Evolutionary conservation across 92 coral and sea anemone species (phyloP).

Genomic region (Diadumene lineata): DNA sequence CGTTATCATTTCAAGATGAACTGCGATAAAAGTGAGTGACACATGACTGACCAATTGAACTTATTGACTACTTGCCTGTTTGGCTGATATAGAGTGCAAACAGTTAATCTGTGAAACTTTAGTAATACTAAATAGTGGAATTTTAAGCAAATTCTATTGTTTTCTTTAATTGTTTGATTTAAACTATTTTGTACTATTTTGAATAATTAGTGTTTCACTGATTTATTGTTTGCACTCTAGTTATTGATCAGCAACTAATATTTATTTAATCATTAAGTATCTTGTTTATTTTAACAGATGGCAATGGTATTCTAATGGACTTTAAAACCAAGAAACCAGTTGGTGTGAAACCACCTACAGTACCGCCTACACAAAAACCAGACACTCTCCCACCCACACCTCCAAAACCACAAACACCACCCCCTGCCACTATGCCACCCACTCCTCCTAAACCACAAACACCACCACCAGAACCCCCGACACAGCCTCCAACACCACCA

Average conservation of each 20-base stretch:
- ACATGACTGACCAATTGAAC: too few relatives aligned
- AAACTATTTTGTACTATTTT: too few relatives aligned
- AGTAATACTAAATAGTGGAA: too few relatives aligned
- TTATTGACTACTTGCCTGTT: too few relatives aligned
- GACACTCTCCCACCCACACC: conserved; percentile 66
- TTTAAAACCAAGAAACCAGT: conserved; percentile 84
- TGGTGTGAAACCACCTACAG: conserved; percentile 15
- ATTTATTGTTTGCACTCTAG: too few relatives aligned
- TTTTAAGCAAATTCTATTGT: too few relatives aligned
- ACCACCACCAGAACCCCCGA: conserved; percentile 43
- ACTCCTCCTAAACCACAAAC: conserved; percentile 56
- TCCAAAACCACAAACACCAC: conserved; percentile 52
- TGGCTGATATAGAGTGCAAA: too few relatives aligned
- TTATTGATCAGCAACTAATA: too few relatives aligned
- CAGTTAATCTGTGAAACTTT: too few relatives aligned
- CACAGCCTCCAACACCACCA: conserved; percentile 65
- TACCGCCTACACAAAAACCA: conserved; percentile 47
- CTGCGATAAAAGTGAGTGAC: conserved; percentile 78
- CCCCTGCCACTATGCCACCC: conserved; percentile 68
- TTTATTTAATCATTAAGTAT: too few relatives aligned
- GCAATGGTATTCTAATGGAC: conserved; percentile 72
- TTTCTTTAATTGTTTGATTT: too few relatives aligned
- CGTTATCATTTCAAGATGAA: conserved; percentile 86
- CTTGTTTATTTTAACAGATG: conserved; percentile 55
- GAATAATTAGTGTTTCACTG: too few relatives aligned